Percentiles rank a stretch among this genome's conserved stretches.
Evolutionary conservation across 2,797 vertebrate genomes (phyloP).

Genomic region (Myripristis murdjan): DNA sequence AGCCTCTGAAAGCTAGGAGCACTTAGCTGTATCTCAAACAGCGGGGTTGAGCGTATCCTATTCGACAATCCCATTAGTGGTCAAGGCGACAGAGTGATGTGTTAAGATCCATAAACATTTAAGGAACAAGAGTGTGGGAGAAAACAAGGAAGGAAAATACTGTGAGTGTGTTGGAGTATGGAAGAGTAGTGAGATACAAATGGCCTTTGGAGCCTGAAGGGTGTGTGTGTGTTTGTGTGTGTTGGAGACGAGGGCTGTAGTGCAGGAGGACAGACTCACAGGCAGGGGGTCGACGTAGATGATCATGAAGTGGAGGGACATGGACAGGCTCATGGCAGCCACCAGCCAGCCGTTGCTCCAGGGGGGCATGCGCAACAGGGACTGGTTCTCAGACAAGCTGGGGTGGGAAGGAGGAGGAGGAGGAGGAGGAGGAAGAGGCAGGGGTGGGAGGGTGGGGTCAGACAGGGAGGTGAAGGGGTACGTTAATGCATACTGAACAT

Average conservation of each 20-base stretch:
- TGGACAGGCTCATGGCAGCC: constrained; percentile 94
- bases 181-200: background rate
- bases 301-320: constrained; percentile 97
- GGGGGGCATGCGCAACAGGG: constrained; percentile 93
- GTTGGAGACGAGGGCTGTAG: constrained; percentile 6
- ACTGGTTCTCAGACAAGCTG: constrained; percentile 98
- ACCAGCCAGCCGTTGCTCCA: constrained; percentile 96
- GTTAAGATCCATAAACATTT: background rate
- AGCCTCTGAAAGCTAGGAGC: too few relatives aligned
- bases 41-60: background rate
- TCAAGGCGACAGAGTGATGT: background rate
- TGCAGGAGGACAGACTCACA: constrained; percentile 80
- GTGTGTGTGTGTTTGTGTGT: background rate
- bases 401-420: constrained; percentile 8
- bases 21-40: background rate
- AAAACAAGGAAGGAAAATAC: constrained; percentile 2
- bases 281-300: constrained; percentile 95
- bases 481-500: constrained; percentile 50
- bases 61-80: constrained; percentile 8
- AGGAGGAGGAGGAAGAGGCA: constrained; percentile 2
- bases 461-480: constrained; percentile 24
- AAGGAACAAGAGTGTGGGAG: constrained; percentile 8
- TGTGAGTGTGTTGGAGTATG: background rate
- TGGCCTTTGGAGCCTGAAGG: background rate
- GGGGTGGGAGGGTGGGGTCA: background rate